phyloP scores from a whole-genome alignment of 2,888 invertebrate genomes.

The Deilephila porcellus region DNA sequence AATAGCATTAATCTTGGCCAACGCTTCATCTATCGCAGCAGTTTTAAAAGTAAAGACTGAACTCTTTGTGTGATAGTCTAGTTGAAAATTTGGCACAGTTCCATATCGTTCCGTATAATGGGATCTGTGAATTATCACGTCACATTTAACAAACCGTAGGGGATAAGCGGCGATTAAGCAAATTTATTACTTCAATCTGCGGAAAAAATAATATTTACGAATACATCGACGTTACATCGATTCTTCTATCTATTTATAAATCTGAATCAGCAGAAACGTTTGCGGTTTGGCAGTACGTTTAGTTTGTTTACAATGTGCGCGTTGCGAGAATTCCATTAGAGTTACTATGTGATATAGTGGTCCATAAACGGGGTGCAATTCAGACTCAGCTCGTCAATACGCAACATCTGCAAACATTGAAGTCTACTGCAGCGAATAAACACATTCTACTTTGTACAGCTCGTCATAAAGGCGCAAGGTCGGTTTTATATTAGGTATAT shows the following conservation, averaged over 20 bases:
- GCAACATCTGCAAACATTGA: constrained; percentile 36
- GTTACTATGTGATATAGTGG: constrained; percentile 17
- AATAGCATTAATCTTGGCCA: constrained; percentile 49
- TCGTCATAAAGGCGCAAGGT: constrained; percentile 59
- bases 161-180: constrained; percentile 26
- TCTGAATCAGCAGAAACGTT: not conserved
- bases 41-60: constrained; percentile 50
- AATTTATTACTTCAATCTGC: constrained; percentile 21
- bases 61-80: constrained; percentile 44
- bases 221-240: constrained; percentile 3
- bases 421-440: constrained; percentile 38
- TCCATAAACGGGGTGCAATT: constrained; percentile 10
- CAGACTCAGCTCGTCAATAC: constrained; percentile 1
- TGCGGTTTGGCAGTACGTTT: not conserved
- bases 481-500: constrained; percentile 57
- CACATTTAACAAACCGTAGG: constrained; percentile 23
- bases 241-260: constrained; percentile 1
- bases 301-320: constrained; percentile 15
- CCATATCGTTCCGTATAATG: constrained; percentile 48
- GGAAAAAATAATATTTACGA: constrained; percentile 9
- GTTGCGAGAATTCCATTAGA: constrained; percentile 16
- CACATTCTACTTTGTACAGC: constrained; percentile 44
- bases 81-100: constrained; percentile 49
- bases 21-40: constrained; percentile 41
- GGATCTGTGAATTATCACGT: constrained; percentile 36